A percentile compares a stretch with the other conserved stretches of the same genome.
These are phyloP conservation scores for Tetrapedia diversipes DNA, from an alignment of 2,888 invertebrate genomes.

Conservation along the genomic window DNA sequence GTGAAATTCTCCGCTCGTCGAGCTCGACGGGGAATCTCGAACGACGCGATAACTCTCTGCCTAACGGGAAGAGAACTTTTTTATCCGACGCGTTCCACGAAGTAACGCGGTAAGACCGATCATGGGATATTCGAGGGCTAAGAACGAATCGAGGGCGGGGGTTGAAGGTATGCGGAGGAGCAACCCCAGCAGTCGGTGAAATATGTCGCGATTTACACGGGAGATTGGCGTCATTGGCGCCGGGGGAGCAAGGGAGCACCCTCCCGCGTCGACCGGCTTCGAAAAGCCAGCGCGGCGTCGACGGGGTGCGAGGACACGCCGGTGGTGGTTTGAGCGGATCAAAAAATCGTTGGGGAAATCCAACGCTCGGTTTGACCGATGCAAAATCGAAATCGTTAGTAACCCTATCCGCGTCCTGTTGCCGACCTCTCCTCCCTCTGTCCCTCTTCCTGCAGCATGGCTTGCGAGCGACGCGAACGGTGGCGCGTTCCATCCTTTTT, in stretches of 20 bases:
- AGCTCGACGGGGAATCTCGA: slow-evolving; percentile 9
- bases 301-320: neutral
- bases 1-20: slow-evolving; percentile 53
- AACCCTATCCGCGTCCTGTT: slow-evolving; percentile 45
- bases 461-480: no score
- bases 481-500: neutral
- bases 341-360: slow-evolving; percentile 81
- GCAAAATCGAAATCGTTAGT: slow-evolving; percentile 71
- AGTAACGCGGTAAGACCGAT: slow-evolving; percentile 56
- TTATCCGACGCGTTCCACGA: slow-evolving; percentile 54
- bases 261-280: slow-evolving; percentile 54
- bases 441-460: no score
- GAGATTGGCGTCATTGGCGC: slow-evolving; percentile 82
- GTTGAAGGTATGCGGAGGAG: slow-evolving; percentile 5
- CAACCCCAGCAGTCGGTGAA: slow-evolving; percentile 74
- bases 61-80: slow-evolving; percentile 66
- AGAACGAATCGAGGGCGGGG: neutral
- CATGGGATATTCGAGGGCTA: slow-evolving; percentile 31
- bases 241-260: slow-evolving; percentile 76
- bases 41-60: slow-evolving; percentile 40
- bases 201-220: slow-evolving; percentile 83
- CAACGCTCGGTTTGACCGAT: slow-evolving; percentile 71
- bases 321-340: slow-evolving; percentile 71
- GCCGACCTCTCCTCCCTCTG: neutral
- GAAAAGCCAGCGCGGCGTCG: slow-evolving; percentile 8